Base-by-base conservation (phyloP, 2,113 vertebrate species). In the Dascyllus trimaculatus region DNA sequence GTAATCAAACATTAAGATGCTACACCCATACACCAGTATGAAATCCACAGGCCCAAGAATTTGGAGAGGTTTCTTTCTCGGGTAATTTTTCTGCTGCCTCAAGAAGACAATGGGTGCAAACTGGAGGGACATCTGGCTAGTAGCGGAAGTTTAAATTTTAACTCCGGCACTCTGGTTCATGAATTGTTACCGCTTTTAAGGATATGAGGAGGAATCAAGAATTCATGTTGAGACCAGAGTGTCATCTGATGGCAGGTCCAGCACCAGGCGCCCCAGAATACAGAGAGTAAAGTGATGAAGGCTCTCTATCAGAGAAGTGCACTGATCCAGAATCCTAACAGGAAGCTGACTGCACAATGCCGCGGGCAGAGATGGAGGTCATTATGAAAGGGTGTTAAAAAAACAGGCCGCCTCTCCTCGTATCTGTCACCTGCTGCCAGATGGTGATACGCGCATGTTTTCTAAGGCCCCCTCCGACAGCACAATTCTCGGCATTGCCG, bases 371-470 rank as follows among this genome's bases (percentile, higher is more conserved):
- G 70, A 88, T 73, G 78, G 86, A 82, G 89, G 90, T 91, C 85
- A 90, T 91, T 78, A 86, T 86, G 66, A 89, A 85, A 78, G 74
- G 66, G 79, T 52, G 71, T 80, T 85, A 81, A 71, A 73, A 49
- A 65, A 79, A 87, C 29, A 59, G 72, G 48, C 71, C 45, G 13
- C 58, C 75, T 75, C 51, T 64, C 59, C 74, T 87, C 76, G 26
- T 89, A 87, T 92, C 72, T 81, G 72, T 88, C 82, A 88, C 81
- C 87, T 81, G 71, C 85, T 90, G 92, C 76, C 82, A 86, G 85
- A 84, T 80, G 75, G 85, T 77, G 84, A 92, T 91, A 85, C 52
- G 76, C 78, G 73, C 60, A 58, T 46, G 60, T 69, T 61, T 85
- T 79, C 68, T 15, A 57, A 84, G 72, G 70, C 73, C 71, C 77